Conservation (phyloP, 2,888 invertebrate species). For the Bombylius major region DNA sequence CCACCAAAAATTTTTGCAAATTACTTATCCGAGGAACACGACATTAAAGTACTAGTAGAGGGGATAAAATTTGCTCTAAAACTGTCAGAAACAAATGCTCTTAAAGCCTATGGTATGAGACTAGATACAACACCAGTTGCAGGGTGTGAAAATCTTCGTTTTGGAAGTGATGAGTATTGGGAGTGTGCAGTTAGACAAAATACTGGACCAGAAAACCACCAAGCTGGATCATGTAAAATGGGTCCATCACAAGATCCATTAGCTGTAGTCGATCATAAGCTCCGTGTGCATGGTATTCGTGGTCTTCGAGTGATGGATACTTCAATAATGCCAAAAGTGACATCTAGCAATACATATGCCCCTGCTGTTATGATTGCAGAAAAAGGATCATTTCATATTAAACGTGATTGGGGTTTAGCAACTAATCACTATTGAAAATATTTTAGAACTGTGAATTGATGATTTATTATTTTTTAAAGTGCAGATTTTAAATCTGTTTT, state of each 20-base stretch:
- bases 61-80: constrained; percentile 68
- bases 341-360: constrained; percentile 65
- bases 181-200: constrained; percentile 54
- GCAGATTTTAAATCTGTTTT: too few species aligned
- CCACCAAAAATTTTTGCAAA: constrained; percentile 78
- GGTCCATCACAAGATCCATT: constrained; percentile 54
- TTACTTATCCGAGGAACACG: constrained; percentile 46
- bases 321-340: constrained; percentile 65
- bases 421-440: not conserved
- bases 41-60: constrained; percentile 66
- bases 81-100: constrained; percentile 55
- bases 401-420: constrained; percentile 33
- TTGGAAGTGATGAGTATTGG: constrained; percentile 64
- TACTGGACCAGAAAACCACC: constrained; percentile 73
- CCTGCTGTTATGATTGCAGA: constrained; percentile 73
- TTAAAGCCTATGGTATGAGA: constrained; percentile 56
- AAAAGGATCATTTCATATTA: constrained; percentile 40
- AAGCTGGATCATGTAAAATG: constrained; percentile 74
- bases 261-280: constrained; percentile 60
- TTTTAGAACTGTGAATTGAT: not conserved
- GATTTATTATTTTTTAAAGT: too few species aligned
- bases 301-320: constrained; percentile 63
- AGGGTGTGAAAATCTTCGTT: constrained; percentile 62
- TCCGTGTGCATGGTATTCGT: constrained; percentile 48
- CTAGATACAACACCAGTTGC: constrained; percentile 58